Base-by-base conservation (phyloP, 2,797 vertebrate species). In the Microhierax caerulescens region DNA sequence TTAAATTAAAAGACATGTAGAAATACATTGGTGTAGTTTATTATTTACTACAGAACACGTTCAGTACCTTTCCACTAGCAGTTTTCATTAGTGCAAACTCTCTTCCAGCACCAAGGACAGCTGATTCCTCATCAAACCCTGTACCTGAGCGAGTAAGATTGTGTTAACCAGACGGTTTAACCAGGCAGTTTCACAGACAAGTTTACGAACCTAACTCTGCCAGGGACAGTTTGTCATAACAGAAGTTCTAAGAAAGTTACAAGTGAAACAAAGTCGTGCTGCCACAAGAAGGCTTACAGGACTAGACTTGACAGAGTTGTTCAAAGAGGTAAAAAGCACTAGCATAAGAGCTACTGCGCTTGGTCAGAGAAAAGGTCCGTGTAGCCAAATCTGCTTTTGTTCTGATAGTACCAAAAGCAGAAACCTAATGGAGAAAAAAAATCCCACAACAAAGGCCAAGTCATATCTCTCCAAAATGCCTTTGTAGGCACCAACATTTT, bases 1-100 rank as follows among this genome's bases (percentile, higher is more conserved):
- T 25, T 27, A 50, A 78, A 65, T 37, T 45, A 10, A 21, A 88
- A 72, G n/a, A 0, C 15, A 63, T 2, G 6, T 3, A 64, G 5
- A 54, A 63, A 67, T 54, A 70, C 19, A 68, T 23, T 21, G 45
- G 56, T 61, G 43, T 13, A 51, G 74, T 69, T 36, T 60, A 17
- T 18, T 78, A 7, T 78, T 91, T 60, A 79, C 20, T 63, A 77
- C 6, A 22, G 48, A 88, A 72, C 5, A 24, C 54, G 91, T 85
- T 92, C 67, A 76, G 96, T 98, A 99, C 99, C 99, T 99, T 99
- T 98, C 99, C 99, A 85, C 98, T 99, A 94, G 99, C 99, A 16
- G 99, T 99, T 99, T 99, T 99, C 99, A 99, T 99, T 91, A 99
- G 98, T 94, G 99, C 99, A 98, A 99, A 99, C 97, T 99, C 99